These are phyloP conservation scores for Megalops atlanticus DNA, from an alignment of 2,113 vertebrate species.

Conservation along the genomic window DNA sequence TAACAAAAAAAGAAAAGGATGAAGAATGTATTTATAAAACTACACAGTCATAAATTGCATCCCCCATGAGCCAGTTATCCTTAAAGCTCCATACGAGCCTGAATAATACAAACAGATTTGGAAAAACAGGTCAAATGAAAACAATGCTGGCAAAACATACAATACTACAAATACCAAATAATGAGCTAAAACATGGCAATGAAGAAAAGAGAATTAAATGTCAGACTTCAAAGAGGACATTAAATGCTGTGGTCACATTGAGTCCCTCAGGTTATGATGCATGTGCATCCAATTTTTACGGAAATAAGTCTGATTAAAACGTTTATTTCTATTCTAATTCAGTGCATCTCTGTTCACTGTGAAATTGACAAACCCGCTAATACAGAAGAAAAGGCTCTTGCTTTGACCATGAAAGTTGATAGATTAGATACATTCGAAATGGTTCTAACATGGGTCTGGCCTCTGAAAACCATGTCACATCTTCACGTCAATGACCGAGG, in stretches of 20 bases:
- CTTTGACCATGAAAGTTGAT: neutral
- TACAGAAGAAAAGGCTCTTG: neutral
- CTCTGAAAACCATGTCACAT: neutral
- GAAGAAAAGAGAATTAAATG: neutral
- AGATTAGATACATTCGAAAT: neutral
- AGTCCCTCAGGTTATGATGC: neutral
- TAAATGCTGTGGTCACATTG: neutral
- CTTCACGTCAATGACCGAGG: neutral
- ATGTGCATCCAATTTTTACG: neutral
- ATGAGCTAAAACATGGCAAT: neutral
- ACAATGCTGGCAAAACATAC: neutral
- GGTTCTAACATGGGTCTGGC: neutral
- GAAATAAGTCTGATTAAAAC: neutral
- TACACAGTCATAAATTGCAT: conserved; percentile 68
- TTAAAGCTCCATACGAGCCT: conserved; percentile 41
- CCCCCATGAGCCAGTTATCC: conserved; percentile 26
- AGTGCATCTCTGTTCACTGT: neutral
- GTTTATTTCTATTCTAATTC: neutral
- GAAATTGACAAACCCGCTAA: neutral
- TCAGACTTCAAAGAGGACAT: neutral
- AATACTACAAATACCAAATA: conserved; percentile 6
- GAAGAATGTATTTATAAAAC: conserved; percentile 91
- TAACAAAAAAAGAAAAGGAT: conserved; percentile 99
- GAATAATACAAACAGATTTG: conserved; percentile 44
- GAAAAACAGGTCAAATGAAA: neutral